These are phyloP conservation scores for Delia radicum DNA, from an alignment of 1,140 invertebrate genomes.

Conservation along the genomic window DNA sequence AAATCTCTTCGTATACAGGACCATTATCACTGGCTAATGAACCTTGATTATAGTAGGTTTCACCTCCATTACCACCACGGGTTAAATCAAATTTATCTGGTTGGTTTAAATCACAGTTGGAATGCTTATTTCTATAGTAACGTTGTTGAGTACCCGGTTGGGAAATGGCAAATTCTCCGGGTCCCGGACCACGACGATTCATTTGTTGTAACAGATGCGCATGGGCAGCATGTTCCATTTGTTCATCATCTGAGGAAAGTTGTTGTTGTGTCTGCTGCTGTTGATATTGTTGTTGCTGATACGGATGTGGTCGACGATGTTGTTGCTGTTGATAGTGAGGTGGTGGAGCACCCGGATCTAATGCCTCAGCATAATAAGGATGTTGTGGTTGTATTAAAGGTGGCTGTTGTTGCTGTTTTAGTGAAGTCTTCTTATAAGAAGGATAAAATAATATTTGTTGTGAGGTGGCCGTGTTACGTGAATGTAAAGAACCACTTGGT, in stretches of 20 bases:
- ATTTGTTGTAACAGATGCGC: constrained; percentile 46
- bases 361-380: constrained; percentile 50
- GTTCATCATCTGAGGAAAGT: constrained; percentile 50
- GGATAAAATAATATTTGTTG: constrained; percentile 46
- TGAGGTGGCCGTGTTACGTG: constrained; percentile 45
- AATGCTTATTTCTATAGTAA: constrained; percentile 54
- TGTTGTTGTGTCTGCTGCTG: constrained; percentile 46
- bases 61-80: constrained; percentile 30
- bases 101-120: constrained; percentile 54
- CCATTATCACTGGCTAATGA: constrained; percentile 60
- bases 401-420: constrained; percentile 48
- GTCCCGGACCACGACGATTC: constrained; percentile 39
- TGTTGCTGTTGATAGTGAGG: constrained; percentile 42
- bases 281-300: constrained; percentile 29
- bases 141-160: constrained; percentile 40
- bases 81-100: constrained; percentile 30
- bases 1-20: constrained; percentile 77
- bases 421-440: constrained; percentile 58
- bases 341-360: constrained; percentile 41
- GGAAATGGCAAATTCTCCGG: constrained; percentile 38
- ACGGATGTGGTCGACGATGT: constrained; percentile 32
- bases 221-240: constrained; percentile 37
- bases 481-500: constrained; percentile 48
- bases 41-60: constrained; percentile 65
- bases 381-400: constrained; percentile 44